These are phyloP conservation scores for Thamnophis elegans DNA, from an alignment of 2,797 vertebrate genomes.

Conservation along the genomic window DNA sequence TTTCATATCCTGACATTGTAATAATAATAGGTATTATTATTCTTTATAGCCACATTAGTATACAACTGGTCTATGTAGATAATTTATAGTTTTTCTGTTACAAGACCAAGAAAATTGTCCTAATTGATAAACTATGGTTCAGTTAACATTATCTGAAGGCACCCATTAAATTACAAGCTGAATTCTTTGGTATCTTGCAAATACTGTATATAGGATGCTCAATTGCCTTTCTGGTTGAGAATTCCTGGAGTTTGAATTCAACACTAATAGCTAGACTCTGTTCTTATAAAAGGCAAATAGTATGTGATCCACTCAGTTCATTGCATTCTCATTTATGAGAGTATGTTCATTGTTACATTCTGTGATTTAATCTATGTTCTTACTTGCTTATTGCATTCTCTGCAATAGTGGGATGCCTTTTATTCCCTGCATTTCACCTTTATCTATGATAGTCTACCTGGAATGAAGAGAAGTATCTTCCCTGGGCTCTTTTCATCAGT, in stretches of 20 bases:
- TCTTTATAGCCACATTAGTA: background rate
- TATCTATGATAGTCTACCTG: background rate
- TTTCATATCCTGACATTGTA: background rate
- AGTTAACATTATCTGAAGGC: background rate
- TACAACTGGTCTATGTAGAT: background rate
- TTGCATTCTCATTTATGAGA: background rate
- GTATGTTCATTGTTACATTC: too few relatives aligned
- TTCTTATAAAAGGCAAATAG: background rate
- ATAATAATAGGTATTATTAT: background rate
- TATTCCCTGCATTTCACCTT: background rate
- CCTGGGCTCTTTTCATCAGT: background rate
- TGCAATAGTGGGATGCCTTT: background rate
- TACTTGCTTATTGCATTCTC: background rate
- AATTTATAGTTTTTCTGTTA: background rate
- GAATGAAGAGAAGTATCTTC: background rate
- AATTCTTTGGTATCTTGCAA: background rate
- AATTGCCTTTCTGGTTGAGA: background rate
- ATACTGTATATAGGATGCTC: background rate
- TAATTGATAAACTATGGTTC: background rate
- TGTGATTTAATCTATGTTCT: background rate
- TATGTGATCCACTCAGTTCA: background rate
- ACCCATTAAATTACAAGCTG: background rate
- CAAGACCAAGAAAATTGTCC: background rate
- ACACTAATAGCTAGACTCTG: background rate
- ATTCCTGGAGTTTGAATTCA: background rate